These are phyloP conservation scores for Drosophila melanica DNA, from an alignment of 1,140 invertebrate genomes.

Conservation along the genomic window DNA sequence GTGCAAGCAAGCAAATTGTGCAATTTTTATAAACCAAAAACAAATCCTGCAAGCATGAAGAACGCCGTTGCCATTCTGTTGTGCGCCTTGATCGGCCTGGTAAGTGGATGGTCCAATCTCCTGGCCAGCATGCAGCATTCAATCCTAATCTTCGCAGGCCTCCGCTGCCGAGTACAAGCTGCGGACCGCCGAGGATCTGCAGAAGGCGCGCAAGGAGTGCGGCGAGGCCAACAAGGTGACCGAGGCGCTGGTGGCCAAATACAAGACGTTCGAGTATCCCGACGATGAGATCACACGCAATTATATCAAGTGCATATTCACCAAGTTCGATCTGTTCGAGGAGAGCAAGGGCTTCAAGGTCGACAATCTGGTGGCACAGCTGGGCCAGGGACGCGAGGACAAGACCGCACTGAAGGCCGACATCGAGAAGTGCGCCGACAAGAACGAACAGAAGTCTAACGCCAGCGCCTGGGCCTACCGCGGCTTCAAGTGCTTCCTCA, in stretches of 20 bases:
- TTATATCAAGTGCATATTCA: conserved; percentile 82
- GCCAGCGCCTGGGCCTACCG: conserved; percentile 76
- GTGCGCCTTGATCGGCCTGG: conserved; percentile 73
- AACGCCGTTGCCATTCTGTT: conserved; percentile 69
- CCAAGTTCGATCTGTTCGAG: conserved; percentile 81
- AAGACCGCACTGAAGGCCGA: conserved; percentile 67
- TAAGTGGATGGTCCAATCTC: conserved; percentile 35
- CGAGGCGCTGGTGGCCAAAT: conserved; percentile 72
- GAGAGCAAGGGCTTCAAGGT: conserved; percentile 78
- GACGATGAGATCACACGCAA: conserved; percentile 82
- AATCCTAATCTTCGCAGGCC: conserved; percentile 43
- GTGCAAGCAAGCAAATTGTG: conserved; percentile 22
- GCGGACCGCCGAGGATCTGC: conserved; percentile 76
- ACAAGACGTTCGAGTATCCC: conserved; percentile 82
- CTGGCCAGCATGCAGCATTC: neutral
- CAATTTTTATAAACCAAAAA: conserved; percentile 9
- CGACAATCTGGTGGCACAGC: conserved; percentile 76
- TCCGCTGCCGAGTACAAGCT: conserved; percentile 77
- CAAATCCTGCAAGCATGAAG: conserved; percentile 65
- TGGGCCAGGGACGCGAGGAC: conserved; percentile 73
- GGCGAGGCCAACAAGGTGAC: conserved; percentile 71
- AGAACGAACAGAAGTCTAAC: conserved; percentile 78
- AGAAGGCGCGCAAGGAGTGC: conserved; percentile 75
- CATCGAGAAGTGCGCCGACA: conserved; percentile 81
- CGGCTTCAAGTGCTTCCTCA: conserved; percentile 82